Conservation (phyloP, 2,797 vertebrate genomes). For the Spinus olivaceus region DNA sequence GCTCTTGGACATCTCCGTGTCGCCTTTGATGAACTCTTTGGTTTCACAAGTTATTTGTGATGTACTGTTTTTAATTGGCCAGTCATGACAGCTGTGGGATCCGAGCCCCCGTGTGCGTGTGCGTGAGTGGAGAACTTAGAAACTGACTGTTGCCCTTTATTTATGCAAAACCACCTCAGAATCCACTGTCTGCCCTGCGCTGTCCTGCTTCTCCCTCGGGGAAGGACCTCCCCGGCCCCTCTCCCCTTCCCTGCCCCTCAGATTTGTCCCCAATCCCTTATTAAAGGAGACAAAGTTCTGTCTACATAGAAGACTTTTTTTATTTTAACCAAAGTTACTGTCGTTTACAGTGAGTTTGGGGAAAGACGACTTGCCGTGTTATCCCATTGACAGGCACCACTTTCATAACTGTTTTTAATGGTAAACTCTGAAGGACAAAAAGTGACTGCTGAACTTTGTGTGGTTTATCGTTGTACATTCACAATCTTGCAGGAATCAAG, state of each 20-base stretch:
- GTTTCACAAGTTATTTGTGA: conserved; percentile 99
- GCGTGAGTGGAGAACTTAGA: conserved; percentile 93
- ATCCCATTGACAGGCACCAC: conserved; percentile 81
- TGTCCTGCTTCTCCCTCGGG: conserved; percentile 84
- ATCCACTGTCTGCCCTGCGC: conserved; percentile 90
- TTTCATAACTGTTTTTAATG: conserved; percentile 84
- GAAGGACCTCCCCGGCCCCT: conserved; percentile 74
- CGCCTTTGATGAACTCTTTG: conserved; percentile 98
- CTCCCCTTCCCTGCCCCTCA: conserved; percentile 66
- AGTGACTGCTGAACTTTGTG: conserved; percentile 88
- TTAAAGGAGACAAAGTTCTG: conserved; percentile 88
- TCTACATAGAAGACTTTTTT: conserved; percentile 89
- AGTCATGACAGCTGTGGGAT: conserved; percentile 99
- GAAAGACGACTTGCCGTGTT: conserved; percentile 85
- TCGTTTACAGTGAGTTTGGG: conserved; percentile 99
- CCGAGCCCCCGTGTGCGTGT: conserved; percentile 81
- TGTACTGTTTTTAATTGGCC: conserved; percentile 99
- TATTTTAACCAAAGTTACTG: conserved; percentile 99
- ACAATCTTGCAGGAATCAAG: conserved; percentile 86
- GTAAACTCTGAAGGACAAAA: conserved; percentile 58
- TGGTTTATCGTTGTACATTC: conserved; percentile 92
- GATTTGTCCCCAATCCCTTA: conserved; percentile 77
- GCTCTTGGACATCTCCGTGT: conserved; percentile 98
- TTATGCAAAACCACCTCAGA: conserved; percentile 99
- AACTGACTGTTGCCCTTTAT: conserved; percentile 98